Base-by-base conservation (phyloP, 2,113 vertebrate species). In the Nerophis lumbriciformis region DNA sequence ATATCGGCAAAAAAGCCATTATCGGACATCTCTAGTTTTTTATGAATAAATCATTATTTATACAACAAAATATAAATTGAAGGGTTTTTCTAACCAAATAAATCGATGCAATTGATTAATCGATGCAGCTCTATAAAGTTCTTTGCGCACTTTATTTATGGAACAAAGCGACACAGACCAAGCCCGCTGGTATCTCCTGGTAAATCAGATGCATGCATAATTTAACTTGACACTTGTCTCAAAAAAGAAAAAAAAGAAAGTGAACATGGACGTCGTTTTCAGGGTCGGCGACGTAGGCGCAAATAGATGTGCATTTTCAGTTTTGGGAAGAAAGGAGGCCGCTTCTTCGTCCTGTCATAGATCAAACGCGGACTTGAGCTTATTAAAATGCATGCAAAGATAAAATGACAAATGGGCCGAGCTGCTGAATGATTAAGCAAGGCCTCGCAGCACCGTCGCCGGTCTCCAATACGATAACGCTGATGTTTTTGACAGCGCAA, bases 391-490 rank as follows among this genome's bases (percentile, higher is more conserved):
- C 48, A 19, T 21, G 66, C 70, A 78, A 76, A 77, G 68, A 63
- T 70, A 59, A 83, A 74, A 76, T 73, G 72, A 85, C 83, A 70
- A 75, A 59, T 52, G 52, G 61, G 59, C 59, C 55, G 71, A 78
- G 66, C 58, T 73, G 65, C 38, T 82, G 80, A 86, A 86, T 81
- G 78, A 77, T 81, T 80, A 75, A 81, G 77, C 76, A 58, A 79
- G 82, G 79, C 74, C 85, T 82, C 7, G 8, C 57, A 66, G 67
- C 62, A 73, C 56, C 57, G 57, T 67, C 54, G 65, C 7, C 42
- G 48, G 55, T 68, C 61, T 66, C 58, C 14, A 39, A 58, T 37
- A 51, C 59, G 7, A 49, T 47, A 70, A 55, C 62, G 28, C 19
- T 63, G 59, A 77, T 66, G 65, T 72, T 70, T 28, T 69, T 78